These are phyloP conservation scores for Indri indri DNA, from an alignment of 2,113 vertebrate genomes.

Conservation along the genomic window DNA sequence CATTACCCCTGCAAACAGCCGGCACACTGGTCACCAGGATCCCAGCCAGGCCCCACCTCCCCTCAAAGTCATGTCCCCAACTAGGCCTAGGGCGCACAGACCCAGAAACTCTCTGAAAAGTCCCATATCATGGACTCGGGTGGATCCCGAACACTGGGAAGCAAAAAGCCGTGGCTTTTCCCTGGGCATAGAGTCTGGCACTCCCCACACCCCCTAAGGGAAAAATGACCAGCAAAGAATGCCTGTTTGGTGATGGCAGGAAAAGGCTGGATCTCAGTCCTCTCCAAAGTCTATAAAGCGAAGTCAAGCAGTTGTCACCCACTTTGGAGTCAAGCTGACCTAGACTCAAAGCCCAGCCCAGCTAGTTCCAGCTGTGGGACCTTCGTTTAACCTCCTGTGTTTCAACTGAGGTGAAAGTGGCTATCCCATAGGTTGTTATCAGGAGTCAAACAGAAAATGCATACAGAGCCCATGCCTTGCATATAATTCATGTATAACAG, in stretches of 20 bases:
- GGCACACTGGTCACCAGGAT: not conserved
- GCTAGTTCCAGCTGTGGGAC: not conserved
- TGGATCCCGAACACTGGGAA: not conserved
- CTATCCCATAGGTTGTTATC: not conserved
- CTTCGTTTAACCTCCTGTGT: not conserved
- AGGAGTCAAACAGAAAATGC: not conserved
- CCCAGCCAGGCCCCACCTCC: not conserved
- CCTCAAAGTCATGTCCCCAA: not conserved
- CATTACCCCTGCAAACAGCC: constrained; percentile 74
- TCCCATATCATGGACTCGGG: not conserved
- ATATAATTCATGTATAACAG: not conserved
- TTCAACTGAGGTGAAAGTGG: not conserved
- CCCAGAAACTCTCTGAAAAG: not conserved
- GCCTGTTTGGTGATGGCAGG: not conserved
- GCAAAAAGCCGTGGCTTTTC: not conserved
- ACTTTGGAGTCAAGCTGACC: not conserved
- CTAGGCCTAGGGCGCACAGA: not conserved
- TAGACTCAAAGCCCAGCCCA: not conserved
- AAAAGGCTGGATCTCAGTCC: not conserved
- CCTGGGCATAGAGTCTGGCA: not conserved
- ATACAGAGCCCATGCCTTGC: accelerated
- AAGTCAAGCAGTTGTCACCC: not conserved
- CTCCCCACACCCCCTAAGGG: not conserved
- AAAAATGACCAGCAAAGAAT: not conserved
- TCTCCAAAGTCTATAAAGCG: not conserved